Base-by-base conservation (phyloP, 1,140 invertebrate genomes). In the Epicauta chinensis region DNA sequence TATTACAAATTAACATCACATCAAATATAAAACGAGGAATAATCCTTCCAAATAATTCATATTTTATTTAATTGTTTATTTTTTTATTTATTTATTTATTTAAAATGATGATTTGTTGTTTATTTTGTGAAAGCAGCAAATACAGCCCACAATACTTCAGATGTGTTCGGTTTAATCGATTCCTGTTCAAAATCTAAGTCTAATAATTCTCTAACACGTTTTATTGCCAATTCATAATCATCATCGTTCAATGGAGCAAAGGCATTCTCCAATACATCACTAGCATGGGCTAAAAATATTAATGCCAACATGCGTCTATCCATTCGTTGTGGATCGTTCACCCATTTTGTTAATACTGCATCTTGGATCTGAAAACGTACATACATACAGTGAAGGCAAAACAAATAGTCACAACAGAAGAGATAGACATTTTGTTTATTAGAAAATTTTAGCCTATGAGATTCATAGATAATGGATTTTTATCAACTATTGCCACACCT, bases 251-350 rank as follows among this genome's bases (percentile, higher is more conserved):
- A 78, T 1, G 96, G 94, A 14, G 92, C 93, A 76, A 99, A 99
- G n/a, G 97, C 97, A 75, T 99, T 99, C 76, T 99, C 97, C 3
- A 99, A 76, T 11, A 99, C 97, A 75, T 99, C 97, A 39, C 95
- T 96, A 11, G 95, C 92, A 73, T 99, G 95, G 14, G 96, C 93
- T 43, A 99, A 77, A 70, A 97, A 90, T 63, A 99, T 84, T 40
- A 99, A 77, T 14, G 95, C 86, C 55, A 99, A 73, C 56, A 92
- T 86, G 37, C 97, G 79, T 69, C 89, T 93, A 66, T 99, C 95
- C 84, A 99, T 98, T 48, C 95, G 84, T 62, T 97, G 93, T 1
- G 95, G 86, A 78, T 99, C 95, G 56, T 98, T 98, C 11, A 97
- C 91, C 88, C 97, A 99, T 67, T 93, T 91, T 49, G 83, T 82